These are phyloP conservation scores for Acromyrmex charruanus DNA, from an alignment of 1,140 invertebrate genomes.

Conservation along the genomic window DNA sequence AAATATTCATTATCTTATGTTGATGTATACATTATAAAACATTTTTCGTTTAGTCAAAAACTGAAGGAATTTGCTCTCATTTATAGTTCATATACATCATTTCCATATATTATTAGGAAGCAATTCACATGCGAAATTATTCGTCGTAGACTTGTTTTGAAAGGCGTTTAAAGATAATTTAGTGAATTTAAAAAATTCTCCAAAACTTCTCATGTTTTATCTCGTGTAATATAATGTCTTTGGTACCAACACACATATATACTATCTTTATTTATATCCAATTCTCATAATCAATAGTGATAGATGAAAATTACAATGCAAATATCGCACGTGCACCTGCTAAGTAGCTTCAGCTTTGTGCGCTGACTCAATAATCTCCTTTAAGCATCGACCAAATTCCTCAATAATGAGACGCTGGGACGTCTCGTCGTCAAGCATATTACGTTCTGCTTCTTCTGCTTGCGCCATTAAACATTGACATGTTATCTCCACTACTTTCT, in stretches of 20 bases:
- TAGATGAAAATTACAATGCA: constrained; percentile 30
- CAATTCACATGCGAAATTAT: neutral
- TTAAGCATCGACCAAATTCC: constrained; percentile 97
- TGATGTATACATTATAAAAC: neutral
- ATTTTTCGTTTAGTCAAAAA: neutral
- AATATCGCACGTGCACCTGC: constrained; percentile 74
- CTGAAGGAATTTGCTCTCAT: constrained; percentile 20
- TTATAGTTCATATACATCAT: constrained; percentile 17
- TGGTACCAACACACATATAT: constrained; percentile 68
- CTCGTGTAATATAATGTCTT: constrained; percentile 55
- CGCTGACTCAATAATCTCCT: constrained; percentile 95
- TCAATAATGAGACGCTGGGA: constrained; percentile 96
- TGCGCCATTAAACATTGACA: constrained; percentile 97
- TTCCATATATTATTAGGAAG: constrained; percentile 20
- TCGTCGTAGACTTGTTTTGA: neutral
- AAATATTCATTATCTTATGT: neutral
- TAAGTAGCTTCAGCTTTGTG: constrained; percentile 88
- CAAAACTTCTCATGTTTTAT: neutral
- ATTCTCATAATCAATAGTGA: constrained; percentile 59
- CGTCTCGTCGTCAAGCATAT: constrained; percentile 89
- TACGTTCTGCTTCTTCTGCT: constrained; percentile 93
- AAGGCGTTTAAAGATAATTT: constrained; percentile 36
- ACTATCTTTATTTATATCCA: constrained; percentile 27
- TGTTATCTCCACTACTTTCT: constrained; percentile 98
- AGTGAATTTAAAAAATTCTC: neutral